Evolutionary conservation across 2,797 vertebrate genomes (phyloP).

Genomic region (Nyctalus aviator): DNA sequence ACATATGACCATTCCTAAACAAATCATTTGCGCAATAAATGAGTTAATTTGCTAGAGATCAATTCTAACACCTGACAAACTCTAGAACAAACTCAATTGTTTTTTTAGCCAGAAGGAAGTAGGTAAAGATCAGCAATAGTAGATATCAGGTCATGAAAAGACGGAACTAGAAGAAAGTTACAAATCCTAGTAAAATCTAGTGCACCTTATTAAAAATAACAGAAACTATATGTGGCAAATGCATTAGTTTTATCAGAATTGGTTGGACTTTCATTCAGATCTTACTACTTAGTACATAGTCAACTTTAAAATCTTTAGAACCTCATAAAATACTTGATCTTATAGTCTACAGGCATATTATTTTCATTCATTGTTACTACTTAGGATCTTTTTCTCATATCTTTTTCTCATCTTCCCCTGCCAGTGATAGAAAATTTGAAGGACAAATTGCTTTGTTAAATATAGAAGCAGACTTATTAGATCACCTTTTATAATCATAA

Average conservation of each 20-base stretch:
- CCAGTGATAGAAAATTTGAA: not conserved
- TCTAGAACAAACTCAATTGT: not conserved
- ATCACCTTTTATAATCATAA: not conserved
- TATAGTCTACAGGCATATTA: not conserved
- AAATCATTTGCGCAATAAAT: not conserved
- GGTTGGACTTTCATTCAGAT: not conserved
- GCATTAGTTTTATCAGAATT: not conserved
- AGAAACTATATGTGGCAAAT: not conserved
- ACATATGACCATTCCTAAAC: not conserved
- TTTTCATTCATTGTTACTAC: not conserved
- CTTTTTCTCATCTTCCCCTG: not conserved
- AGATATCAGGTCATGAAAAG: not conserved
- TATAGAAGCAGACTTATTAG: not conserved
- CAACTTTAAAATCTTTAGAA: not conserved
- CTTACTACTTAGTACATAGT: not conserved
- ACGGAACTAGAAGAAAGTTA: not conserved
- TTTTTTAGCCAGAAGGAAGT: not conserved
- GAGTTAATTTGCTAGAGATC: not conserved
- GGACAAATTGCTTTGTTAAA: not conserved
- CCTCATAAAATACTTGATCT: not conserved
- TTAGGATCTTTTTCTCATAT: not conserved
- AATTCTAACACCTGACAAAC: not conserved
- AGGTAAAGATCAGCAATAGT: not conserved
- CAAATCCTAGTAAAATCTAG: not conserved
- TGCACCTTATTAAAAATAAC: not conserved